Evolutionary conservation across 2,888 invertebrate species (phyloP).

Genomic region (Mystacides longicornis): DNA sequence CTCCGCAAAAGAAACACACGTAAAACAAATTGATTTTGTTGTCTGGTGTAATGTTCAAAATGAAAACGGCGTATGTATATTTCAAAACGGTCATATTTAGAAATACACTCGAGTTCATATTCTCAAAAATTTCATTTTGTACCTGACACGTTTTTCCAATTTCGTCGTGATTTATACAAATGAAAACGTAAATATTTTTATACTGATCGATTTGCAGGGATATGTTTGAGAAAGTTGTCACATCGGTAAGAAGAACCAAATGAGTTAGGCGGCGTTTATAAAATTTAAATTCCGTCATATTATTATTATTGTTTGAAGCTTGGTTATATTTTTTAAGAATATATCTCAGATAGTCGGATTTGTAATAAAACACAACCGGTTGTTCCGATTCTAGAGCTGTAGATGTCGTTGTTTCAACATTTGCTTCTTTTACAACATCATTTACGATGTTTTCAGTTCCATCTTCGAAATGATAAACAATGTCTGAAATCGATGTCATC

Average conservation of each 20-base stretch:
- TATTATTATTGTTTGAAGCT: not conserved
- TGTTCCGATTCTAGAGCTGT: not conserved
- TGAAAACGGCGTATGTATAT: conserved; percentile 8
- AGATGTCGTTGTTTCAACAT: not conserved
- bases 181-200: not conserved
- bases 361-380: conserved; percentile 5
- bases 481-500: conserved; percentile 1
- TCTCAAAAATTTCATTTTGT: not conserved
- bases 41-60: conserved; percentile 10
- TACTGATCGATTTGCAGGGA: not conserved
- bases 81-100: conserved; percentile 3
- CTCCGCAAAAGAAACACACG: conserved; percentile 21
- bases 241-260: conserved; percentile 4
- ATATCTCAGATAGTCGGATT: conserved; percentile 2
- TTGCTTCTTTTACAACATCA: conserved; percentile 1
- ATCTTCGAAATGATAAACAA: conserved; percentile 11
- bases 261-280: not conserved
- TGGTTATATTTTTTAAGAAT: conserved; percentile 1
- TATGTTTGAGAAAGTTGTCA: conserved; percentile 3
- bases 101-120: conserved; percentile 5
- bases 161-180: not conserved
- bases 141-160: not conserved
- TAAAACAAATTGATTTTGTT: conserved; percentile 10
- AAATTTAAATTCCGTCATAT: not conserved
- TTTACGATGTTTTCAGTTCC: not conserved